Evolutionary conservation across 2,888 invertebrate genomes (phyloP), one percentile per base, ranked within the genome.

Genomic region (Hydrotaea diabolus): DNA sequence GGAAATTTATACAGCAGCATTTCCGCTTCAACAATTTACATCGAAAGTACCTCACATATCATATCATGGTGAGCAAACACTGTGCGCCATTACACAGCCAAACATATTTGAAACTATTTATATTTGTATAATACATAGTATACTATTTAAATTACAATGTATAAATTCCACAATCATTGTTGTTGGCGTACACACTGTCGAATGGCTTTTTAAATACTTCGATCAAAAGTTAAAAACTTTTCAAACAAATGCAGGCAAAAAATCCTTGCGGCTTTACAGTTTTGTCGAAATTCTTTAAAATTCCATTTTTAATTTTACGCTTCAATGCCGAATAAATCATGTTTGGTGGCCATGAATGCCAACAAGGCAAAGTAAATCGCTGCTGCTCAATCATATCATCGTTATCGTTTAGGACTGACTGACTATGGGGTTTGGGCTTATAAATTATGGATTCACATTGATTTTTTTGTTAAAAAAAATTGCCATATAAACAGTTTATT

Each of bases 211-310:
- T 62, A 62, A 62, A 62, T 62, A 62, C 31, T 62, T 62, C 62
- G 31, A 62, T 62, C 62, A 62, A 62, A 62, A 62, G 62, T 62
- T 62, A 17, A 69, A 69, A 69, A 69, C 17, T 69, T 69, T 69
- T 43, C 69, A 69, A 69, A 23, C 23, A 43, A 69, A 69, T 69
- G 23, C 15, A n/a, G 69, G 46, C 62, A 62, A n/a, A 49, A n/a
- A 49, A n/a, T 49, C 31, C 31, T 17, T 62, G 62, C 17, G 62
- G 31, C 31, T 31, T 59, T 15, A 13, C 15, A 26, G 59, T 39
- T 39, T 39, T 39, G 9, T 39, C 8, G 11, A 39, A 39, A 39
- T 39, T 39, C 23, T 31, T 62, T 26, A 31, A 36, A 31, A 31
- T 31, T 31, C 7, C 31, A 31, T 31, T 31, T 31, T 31, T 31